These are phyloP conservation scores for Oncorhynchus keta DNA, from an alignment of 2,113 vertebrate species.

Conservation along the genomic window DNA sequence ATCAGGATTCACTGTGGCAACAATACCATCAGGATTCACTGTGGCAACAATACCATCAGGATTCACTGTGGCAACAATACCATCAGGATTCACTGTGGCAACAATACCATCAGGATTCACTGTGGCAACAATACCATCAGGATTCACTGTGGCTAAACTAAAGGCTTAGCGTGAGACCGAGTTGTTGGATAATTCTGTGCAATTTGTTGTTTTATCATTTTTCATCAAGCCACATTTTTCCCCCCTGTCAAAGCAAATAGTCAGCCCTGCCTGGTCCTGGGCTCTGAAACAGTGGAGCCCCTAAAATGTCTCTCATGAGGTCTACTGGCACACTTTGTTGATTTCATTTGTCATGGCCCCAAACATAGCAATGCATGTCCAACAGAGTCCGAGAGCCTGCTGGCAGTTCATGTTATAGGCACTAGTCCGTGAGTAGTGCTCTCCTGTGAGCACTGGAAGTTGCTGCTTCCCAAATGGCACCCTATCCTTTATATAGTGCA, in stretches of 20 bases:
- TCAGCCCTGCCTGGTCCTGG: background rate
- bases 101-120: background rate
- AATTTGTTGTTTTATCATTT: constrained; percentile 34
- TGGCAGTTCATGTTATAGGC: background rate
- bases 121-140: background rate
- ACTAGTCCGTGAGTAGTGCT: background rate
- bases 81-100: background rate
- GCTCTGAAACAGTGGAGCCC: constrained; percentile 28
- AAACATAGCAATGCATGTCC: constrained; percentile 51
- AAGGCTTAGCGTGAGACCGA: constrained; percentile 4
- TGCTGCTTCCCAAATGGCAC: no score
- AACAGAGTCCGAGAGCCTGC: constrained; percentile 34
- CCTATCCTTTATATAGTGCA: no score
- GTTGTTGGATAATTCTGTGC: constrained; percentile 49
- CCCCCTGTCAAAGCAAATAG: constrained; percentile 24
- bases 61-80: background rate
- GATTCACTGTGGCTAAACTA: background rate
- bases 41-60: background rate
- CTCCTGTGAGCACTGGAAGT: background rate
- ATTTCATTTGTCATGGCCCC: constrained; percentile 51
- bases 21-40: background rate
- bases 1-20: background rate
- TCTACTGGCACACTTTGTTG: constrained; percentile 37
- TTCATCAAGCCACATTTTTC: constrained; percentile 6
- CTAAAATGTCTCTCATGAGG: constrained; percentile 31